Percentiles rank a stretch among this genome's conserved stretches.
These are phyloP conservation scores for Drosophila anceps DNA, from an alignment of 2,888 invertebrate genomes.

Conservation along the genomic window DNA sequence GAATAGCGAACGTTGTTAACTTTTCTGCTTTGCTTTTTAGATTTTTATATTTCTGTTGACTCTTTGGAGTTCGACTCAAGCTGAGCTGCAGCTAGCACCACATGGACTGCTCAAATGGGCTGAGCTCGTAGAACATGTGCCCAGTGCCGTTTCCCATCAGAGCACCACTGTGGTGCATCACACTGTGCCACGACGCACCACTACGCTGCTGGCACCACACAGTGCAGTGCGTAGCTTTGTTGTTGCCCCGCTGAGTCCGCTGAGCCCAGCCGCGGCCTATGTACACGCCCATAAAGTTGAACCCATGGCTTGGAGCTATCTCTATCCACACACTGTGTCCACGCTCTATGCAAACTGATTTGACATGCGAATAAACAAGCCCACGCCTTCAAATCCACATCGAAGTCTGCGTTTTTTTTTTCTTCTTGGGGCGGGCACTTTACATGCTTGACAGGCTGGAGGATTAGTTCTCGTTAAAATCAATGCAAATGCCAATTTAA, in stretches of 20 bases:
- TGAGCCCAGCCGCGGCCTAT: slow-evolving; percentile 15
- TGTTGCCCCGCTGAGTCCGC: slow-evolving; percentile 10
- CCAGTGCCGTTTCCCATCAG: slow-evolving; percentile 85
- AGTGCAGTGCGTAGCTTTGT: slow-evolving; percentile 31
- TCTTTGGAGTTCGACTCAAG: slow-evolving; percentile 20
- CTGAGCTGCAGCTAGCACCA: slow-evolving; percentile 11
- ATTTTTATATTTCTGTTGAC: background rate
- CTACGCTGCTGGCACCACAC: slow-evolving; percentile 31
- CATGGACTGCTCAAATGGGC: slow-evolving; percentile 63
- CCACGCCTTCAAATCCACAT: slow-evolving; percentile 16
- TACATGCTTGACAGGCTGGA: slow-evolving; percentile 7
- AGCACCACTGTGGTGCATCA: slow-evolving; percentile 86
- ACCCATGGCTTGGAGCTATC: slow-evolving; percentile 35
- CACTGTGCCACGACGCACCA: slow-evolving; percentile 70
- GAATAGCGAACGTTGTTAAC: background rate
- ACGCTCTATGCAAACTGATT: slow-evolving; percentile 36
- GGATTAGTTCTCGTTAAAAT: slow-evolving; percentile 37
- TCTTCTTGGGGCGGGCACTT: too few species aligned
- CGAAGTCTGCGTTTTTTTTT: slow-evolving; percentile 18
- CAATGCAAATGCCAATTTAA: slow-evolving; percentile 66
- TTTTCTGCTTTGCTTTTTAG: slow-evolving; percentile 1
- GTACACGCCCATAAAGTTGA: slow-evolving; percentile 6
- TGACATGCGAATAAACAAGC: slow-evolving; percentile 26
- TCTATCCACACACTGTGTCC: slow-evolving; percentile 19
- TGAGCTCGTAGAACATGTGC: slow-evolving; percentile 71